Evolutionary conservation across 2,888 invertebrate species (phyloP).

Genomic region (Hirtodrosophila alboralis): DNA sequence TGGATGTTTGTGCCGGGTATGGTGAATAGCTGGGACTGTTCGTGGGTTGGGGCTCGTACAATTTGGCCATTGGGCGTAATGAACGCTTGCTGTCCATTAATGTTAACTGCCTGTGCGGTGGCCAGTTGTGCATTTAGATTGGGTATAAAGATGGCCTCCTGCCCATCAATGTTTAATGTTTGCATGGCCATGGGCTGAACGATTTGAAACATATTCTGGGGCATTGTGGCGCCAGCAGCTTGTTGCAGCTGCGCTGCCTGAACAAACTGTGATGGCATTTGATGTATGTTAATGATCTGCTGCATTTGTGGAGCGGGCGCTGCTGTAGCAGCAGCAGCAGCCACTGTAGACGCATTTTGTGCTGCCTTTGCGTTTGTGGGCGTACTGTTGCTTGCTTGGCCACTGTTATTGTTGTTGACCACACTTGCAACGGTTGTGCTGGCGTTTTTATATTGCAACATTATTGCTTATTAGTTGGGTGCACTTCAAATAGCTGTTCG

Average conservation of each 20-base stretch:
- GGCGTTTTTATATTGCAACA: conserved; percentile 80
- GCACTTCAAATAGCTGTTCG: conserved; percentile 1
- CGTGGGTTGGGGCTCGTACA: conserved; percentile 90
- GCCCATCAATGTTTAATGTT: conserved; percentile 95
- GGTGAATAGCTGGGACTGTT: conserved; percentile 86
- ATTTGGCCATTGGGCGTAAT: conserved; percentile 88
- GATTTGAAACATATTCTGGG: conserved; percentile 84
- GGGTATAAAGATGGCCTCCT: conserved; percentile 96
- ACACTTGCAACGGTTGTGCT: conserved; percentile 39
- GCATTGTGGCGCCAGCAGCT: conserved; percentile 42
- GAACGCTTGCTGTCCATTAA: conserved; percentile 86
- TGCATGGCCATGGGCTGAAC: conserved; percentile 91
- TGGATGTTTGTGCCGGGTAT: conserved; percentile 86
- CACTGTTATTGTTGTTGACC: conserved; percentile 42
- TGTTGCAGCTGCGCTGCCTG: conserved; percentile 36
- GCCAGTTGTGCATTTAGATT: conserved; percentile 86
- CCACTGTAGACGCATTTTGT: conserved; percentile 34
- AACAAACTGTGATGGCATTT: conserved; percentile 75
- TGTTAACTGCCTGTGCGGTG: conserved; percentile 85
- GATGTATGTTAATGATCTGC: conserved; percentile 81
- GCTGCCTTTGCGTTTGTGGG: conserved; percentile 47
- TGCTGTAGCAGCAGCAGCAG: conserved; percentile 24
- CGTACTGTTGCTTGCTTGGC: conserved; percentile 40
- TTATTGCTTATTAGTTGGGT: conserved; percentile 36
- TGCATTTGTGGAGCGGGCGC: conserved; percentile 71